Percentiles rank a stretch among this genome's conserved stretches.
Conservation (phyloP, 2,113 vertebrate species). For the Mohoua ochrocephala region DNA sequence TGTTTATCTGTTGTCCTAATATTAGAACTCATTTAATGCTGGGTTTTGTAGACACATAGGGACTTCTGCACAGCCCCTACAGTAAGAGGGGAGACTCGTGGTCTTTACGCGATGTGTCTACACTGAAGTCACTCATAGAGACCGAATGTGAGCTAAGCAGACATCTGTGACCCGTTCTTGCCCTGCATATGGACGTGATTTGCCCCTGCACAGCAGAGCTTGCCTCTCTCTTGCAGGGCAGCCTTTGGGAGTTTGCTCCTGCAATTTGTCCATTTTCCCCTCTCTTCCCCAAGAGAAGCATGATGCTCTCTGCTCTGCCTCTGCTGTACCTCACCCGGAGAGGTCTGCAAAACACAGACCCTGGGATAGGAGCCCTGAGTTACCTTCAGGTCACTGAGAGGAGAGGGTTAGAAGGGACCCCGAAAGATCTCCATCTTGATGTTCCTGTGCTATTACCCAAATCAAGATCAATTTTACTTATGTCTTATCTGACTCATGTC, state of each 20-base stretch:
- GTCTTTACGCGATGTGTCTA: background rate
- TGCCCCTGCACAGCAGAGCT: background rate
- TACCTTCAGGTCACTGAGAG: background rate
- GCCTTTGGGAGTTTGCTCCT: background rate
- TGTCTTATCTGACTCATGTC: background rate
- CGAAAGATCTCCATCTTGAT: background rate
- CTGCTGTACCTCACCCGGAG: background rate
- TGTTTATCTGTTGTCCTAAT: background rate
- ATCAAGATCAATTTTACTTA: background rate
- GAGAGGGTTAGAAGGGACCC: background rate
- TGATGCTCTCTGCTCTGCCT: background rate
- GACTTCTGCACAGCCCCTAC: background rate
- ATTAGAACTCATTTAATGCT: background rate
- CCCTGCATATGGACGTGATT: accelerated
- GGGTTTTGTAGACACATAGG: background rate
- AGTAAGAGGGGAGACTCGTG: background rate
- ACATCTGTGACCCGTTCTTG: background rate
- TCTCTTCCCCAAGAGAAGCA: background rate
- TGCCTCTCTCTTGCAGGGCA: background rate
- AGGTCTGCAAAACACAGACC: background rate
- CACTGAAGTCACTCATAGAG: background rate
- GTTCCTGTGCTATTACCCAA: background rate
- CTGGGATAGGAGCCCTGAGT: background rate
- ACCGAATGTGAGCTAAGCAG: background rate
- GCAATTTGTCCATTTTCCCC: background rate